phyloP scores from a whole-genome alignment of 2,888 invertebrate genomes.

The Eucera pruinosa region DNA sequence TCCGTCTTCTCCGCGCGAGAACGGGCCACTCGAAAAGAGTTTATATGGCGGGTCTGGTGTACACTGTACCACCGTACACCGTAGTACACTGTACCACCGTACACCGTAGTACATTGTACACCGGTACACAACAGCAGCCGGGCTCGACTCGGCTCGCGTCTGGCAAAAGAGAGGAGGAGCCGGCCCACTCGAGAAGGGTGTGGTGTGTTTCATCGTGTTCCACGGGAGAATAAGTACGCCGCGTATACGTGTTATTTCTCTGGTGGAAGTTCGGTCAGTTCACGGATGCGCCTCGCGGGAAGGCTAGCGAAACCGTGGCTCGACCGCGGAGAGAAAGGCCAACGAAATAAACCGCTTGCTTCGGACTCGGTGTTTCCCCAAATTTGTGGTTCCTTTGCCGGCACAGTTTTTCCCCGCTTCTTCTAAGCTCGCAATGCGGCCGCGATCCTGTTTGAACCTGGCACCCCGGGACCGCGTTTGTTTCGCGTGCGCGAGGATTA shows the following conservation, averaged over 20 bases:
- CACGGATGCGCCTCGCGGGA: background rate
- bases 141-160: too few species aligned
- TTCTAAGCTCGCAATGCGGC: slow-evolving; percentile 41
- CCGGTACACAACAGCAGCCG: too few species aligned
- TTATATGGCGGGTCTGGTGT: slow-evolving; percentile 37
- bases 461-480: too few species aligned
- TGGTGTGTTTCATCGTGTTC: slow-evolving; percentile 19
- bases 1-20: background rate
- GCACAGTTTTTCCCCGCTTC: too few species aligned
- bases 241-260: background rate
- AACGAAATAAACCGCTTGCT: slow-evolving; percentile 3
- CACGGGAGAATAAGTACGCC: slow-evolving; percentile 12
- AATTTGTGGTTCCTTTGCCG: slow-evolving; percentile 1
- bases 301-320: background rate
- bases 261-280: background rate
- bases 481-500: too few species aligned
- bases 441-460: slow-evolving; percentile 45
- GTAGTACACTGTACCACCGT: too few species aligned
- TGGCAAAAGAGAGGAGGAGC: slow-evolving; percentile 26
- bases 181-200: slow-evolving; percentile 36
- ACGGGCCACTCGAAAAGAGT: slow-evolving; percentile 37
- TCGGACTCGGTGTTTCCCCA: slow-evolving; percentile 6
- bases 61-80: too few species aligned
- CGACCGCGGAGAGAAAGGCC: background rate
- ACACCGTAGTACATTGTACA: too few species aligned